phyloP scores from a whole-genome alignment of 1,140 invertebrate genomes.

The Aradophagus sp. region DNA sequence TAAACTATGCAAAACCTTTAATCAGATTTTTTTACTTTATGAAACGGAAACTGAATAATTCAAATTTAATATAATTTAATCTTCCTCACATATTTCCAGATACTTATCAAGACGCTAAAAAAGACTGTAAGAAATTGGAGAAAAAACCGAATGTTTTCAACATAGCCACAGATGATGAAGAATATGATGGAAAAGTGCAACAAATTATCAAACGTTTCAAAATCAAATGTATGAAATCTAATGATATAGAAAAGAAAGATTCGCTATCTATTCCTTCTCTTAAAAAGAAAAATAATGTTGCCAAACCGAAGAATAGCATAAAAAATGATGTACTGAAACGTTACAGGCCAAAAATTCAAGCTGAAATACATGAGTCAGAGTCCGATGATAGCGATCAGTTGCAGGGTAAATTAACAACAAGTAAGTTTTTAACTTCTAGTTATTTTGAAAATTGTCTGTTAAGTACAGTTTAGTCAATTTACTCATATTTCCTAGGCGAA shows the following conservation, averaged over 20 bases:
- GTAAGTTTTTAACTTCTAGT: too few species aligned
- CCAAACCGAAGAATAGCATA: too few species aligned
- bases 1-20: too few species aligned
- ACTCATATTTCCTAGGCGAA: conserved; percentile 15
- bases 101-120: conserved; percentile 24
- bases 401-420: too few species aligned
- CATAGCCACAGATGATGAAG: conserved; percentile 11
- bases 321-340: too few species aligned
- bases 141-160: conserved; percentile 8
- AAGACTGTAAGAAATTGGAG: conserved; percentile 19
- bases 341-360: conserved; percentile 17
- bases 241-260: conserved; percentile 9
- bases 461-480: conserved; percentile 12
- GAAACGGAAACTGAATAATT: conserved; percentile 2
- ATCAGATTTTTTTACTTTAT: conserved; percentile 2
- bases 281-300: conserved; percentile 17
- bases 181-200: conserved; percentile 14
- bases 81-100: too few species aligned
- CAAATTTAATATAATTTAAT: conserved; percentile 8
- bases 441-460: too few species aligned
- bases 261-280: conserved; percentile 7
- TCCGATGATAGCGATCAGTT: too few species aligned
- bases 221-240: conserved; percentile 18
- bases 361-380: conserved; percentile 6
- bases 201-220: conserved; percentile 15